Base-by-base conservation (phyloP, 2,797 vertebrate species). In the Sebastes ruberrimus region DNA sequence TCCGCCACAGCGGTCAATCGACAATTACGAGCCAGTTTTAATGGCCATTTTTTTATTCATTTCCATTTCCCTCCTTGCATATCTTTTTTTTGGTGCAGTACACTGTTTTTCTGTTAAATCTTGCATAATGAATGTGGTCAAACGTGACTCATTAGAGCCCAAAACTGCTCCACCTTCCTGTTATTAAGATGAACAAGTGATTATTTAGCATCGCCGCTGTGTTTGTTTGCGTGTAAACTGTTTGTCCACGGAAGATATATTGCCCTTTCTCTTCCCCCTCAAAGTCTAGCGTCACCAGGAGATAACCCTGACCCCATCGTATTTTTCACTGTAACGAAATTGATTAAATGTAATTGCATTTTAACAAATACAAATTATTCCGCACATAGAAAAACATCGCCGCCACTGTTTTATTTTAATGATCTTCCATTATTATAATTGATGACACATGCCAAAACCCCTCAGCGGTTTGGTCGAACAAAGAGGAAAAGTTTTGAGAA, bases 321-420 rank as follows among this genome's bases (percentile, higher is more conserved):
- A 91, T 92, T 89, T 94, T 86, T 89, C 90, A 89, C 85, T 33
- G 66, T 87, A 90, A 86, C 78, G 74, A 78, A 90, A 93, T 90
- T 90, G 91, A 95, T 94, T 92, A 91, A 93, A 88, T 66, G 73
- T 91, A 93, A 94, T 93, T 87, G 64, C 74, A n/a, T 89, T 92
- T 92, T 92, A 94, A 94, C 93, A 92, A 89, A 94, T 93, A 93
- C 90, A 93, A 91, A 94, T 93, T 32, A 90, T 93, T 55, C 75
- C 13, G 56, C 23, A 22, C 25, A 49, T 72, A 30, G 74, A 82
- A 89, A 89, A 80, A 88, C 74, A 62, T 25, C 7, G 61, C 78
- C 16, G 59, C 81, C 20, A 3, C 84, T 84, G 77, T 86, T 93
- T 90, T 69, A 82, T 83, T 92, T 90, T 86, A 91, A 86, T 88